Percentiles rank a stretch among this genome's conserved stretches.
phyloP scores from a whole-genome alignment of 2,113 vertebrate species.

The Sakesphorus luctuosus region DNA sequence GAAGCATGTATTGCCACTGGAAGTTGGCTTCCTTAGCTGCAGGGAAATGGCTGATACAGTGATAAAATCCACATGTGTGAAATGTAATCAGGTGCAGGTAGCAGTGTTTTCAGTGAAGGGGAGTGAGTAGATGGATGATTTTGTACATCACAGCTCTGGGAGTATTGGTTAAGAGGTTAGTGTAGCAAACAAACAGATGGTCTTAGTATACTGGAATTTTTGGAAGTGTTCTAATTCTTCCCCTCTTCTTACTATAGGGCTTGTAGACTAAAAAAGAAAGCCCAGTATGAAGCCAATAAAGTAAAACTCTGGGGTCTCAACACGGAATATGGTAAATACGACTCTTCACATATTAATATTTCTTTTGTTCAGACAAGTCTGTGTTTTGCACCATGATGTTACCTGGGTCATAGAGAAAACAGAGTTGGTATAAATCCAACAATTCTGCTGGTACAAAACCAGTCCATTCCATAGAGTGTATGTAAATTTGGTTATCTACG shows the following conservation, averaged over 20 bases:
- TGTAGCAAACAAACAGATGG: not conserved
- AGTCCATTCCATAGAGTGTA: not conserved
- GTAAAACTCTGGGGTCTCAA: conserved; percentile 99
- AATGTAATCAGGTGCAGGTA: not conserved
- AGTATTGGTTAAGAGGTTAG: not conserved
- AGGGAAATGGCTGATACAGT: not conserved
- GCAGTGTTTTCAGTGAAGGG: not conserved
- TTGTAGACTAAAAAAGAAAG: conserved; percentile 99
- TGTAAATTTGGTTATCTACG: not conserved
- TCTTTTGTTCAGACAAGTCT: conserved; percentile 9
- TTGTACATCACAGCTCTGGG: not conserved
- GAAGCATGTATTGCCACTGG: not conserved
- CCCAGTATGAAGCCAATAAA: conserved; percentile 99
- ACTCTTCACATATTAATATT: conserved; percentile 24
- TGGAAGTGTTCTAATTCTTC: conserved; percentile 50
- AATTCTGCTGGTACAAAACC: not conserved
- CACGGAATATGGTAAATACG: conserved; percentile 93
- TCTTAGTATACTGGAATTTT: conserved; percentile 3
- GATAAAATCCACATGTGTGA: not conserved
- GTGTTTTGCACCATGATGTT: not conserved
- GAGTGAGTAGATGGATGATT: not conserved
- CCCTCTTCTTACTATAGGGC: conserved; percentile 81
- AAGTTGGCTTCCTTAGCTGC: not conserved
- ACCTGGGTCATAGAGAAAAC: not conserved
- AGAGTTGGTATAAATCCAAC: not conserved